Evolutionary conservation across 1,140 invertebrate species (phyloP).

Genomic region (Chrysopa pallens): DNA sequence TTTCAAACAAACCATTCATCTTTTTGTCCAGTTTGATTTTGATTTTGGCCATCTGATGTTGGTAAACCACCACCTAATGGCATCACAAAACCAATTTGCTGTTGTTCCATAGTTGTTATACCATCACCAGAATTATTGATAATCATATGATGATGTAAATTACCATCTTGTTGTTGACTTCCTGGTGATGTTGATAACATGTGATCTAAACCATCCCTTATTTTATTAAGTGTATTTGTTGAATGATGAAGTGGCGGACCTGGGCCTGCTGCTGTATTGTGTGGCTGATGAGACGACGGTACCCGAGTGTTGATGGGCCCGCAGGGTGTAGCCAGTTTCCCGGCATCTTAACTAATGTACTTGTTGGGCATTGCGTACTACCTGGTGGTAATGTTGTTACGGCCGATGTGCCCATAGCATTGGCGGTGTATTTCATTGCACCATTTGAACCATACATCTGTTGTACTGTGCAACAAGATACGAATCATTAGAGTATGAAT

Average conservation of each 20-base stretch:
- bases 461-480: constrained; percentile 41
- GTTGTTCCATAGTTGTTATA: constrained; percentile 15
- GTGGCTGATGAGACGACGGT: constrained; percentile 39
- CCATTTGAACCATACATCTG: constrained; percentile 67
- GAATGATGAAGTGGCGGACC: constrained; percentile 41
- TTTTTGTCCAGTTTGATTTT: constrained; percentile 30
- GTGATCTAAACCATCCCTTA: no score
- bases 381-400: constrained; percentile 23
- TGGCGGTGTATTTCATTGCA: constrained; percentile 41
- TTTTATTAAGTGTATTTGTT: no score
- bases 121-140: constrained; percentile 7
- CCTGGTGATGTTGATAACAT: constrained; percentile 15
- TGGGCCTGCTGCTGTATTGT: constrained; percentile 24
- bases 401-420: constrained; percentile 24
- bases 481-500: no score
- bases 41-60: constrained; percentile 22
- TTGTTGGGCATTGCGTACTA: constrained; percentile 14
- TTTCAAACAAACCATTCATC: constrained; percentile 40
- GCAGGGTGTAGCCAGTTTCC: constrained; percentile 89
- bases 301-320: constrained; percentile 54
- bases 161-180: constrained; percentile 24
- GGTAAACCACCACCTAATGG: constrained; percentile 23
- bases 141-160: constrained; percentile 17
- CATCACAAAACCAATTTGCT: constrained; percentile 7
- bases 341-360: constrained; percentile 41